Percentiles rank a stretch among this genome's conserved stretches.
phyloP scores from a whole-genome alignment of 2,888 invertebrate genomes.

The Caenorhabditis drosophilae region DNA sequence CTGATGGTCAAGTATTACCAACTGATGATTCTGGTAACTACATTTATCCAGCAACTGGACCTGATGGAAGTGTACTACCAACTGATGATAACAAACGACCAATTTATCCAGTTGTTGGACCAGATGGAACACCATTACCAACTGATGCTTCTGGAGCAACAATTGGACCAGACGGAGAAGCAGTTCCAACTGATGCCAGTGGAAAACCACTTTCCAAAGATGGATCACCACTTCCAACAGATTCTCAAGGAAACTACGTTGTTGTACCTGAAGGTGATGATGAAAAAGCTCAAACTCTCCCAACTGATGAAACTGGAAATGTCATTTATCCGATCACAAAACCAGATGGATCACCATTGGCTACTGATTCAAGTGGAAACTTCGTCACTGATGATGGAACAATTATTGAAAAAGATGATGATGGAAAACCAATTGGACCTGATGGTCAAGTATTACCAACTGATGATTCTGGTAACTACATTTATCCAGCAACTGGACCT shows the following conservation, averaged over 20 bases:
- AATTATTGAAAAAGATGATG: constrained; percentile 9
- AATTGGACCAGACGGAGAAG: constrained; percentile 8
- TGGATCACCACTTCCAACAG: constrained; percentile 36
- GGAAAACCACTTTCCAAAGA: constrained; percentile 17
- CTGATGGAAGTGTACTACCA: constrained; percentile 39
- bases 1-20: constrained; percentile 30
- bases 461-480: constrained; percentile 21
- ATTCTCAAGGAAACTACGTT: constrained; percentile 38
- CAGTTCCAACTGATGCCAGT: constrained; percentile 24
- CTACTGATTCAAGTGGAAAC: constrained; percentile 26
- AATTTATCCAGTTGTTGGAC: constrained; percentile 28
- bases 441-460: constrained; percentile 14
- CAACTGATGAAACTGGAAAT: constrained; percentile 15
- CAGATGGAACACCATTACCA: constrained; percentile 46
- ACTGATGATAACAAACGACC: constrained; percentile 31
- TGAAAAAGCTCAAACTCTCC: neutral
- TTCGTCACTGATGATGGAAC: constrained; percentile 10
- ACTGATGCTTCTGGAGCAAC: constrained; percentile 30
- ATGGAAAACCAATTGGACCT: constrained; percentile 23
- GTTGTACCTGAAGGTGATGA: constrained; percentile 2
- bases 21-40: constrained; percentile 17
- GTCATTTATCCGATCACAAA: constrained; percentile 27
- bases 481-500: constrained; percentile 20
- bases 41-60: constrained; percentile 21
- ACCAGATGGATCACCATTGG: constrained; percentile 23